Base-by-base conservation (phyloP, 2,113 vertebrate species). In the Strix uralensis region DNA sequence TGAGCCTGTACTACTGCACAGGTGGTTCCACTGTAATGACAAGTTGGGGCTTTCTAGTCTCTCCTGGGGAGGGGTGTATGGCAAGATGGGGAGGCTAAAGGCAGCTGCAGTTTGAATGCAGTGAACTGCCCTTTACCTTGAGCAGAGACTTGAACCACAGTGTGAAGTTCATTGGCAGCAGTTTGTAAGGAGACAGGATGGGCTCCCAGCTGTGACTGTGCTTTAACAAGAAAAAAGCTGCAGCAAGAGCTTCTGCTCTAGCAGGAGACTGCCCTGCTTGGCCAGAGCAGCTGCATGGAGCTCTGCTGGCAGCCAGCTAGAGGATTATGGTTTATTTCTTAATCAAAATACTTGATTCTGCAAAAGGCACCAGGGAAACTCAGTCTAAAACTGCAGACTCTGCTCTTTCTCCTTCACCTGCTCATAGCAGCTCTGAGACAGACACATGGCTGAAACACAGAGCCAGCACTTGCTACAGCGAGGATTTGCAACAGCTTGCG, bases 1-100 rank as follows among this genome's bases (percentile, higher is more conserved):
- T 19, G 34, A 38, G 15, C 44, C 29, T 63, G 8, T 9, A 26
- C 13, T 8, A 22, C 20, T 0, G 1, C n/a, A 32, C 34, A 42
- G 40, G n/a, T 69, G 59, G 9, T 65, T 38, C 38, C 19, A 2
- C 8, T 1, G 1, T 65, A 66, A 15, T 10, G 51, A 32, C 20
- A 40, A 20, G 11, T 0, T 7, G 5, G n/a, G 34, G 13, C 18
- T 80, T 52, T 47, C 0, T 0, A 32, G 52, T 42, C 34, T 58
- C 12, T 63, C 21, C 23, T 70, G 13, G 15, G 3, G 44, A 46
- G 44, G 27, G 3, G 3, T 13, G 5, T 9, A 6, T 59, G 0
- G 2, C 2, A 7, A 34, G 26, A 58, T 0, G 0, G 30, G 30
- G 46, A 58, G 17, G 46, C 15, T 59, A 19, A 59, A 47, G 36